phyloP scores from a whole-genome alignment of 2,113 vertebrate species.

The Thymallus thymallus region DNA sequence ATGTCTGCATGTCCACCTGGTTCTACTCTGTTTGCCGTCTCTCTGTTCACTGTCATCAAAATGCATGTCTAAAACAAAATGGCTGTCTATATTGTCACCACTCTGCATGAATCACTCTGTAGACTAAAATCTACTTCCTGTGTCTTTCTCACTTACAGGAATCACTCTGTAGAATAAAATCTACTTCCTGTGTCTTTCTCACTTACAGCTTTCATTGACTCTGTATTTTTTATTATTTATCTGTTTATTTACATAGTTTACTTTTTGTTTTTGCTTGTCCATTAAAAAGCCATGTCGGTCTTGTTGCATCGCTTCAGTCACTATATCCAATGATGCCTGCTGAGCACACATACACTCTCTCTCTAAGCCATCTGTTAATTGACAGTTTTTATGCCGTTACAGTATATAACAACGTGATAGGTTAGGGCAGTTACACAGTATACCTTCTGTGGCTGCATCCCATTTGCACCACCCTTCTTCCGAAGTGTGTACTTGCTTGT shows the following conservation, averaged over 20 bases:
- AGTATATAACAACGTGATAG: no score
- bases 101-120: slow-evolving; percentile 3
- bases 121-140: not conserved
- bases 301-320: slow-evolving; percentile 28
- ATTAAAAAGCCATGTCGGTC: slow-evolving; percentile 46
- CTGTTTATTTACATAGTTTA: not conserved
- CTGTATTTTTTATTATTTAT: not conserved
- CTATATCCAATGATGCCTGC: slow-evolving; percentile 18
- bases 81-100: not conserved
- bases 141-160: slow-evolving; percentile 13
- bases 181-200: slow-evolving; percentile 28
- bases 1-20: not conserved
- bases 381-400: no score
- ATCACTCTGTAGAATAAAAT: slow-evolving; percentile 11
- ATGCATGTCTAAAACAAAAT: slow-evolving; percentile 42
- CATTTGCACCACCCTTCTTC: no score
- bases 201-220: slow-evolving; percentile 25
- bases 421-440: no score
- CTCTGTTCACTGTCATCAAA: slow-evolving; percentile 41
- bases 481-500: no score
- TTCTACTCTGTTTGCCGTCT: not conserved
- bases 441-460: no score
- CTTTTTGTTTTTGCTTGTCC: slow-evolving; percentile 24
- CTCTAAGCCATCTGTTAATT: not conserved
- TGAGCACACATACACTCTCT: no score